Evolutionary conservation across 2,797 vertebrate genomes (phyloP).

Genomic region (Champsocephalus gunnari): DNA sequence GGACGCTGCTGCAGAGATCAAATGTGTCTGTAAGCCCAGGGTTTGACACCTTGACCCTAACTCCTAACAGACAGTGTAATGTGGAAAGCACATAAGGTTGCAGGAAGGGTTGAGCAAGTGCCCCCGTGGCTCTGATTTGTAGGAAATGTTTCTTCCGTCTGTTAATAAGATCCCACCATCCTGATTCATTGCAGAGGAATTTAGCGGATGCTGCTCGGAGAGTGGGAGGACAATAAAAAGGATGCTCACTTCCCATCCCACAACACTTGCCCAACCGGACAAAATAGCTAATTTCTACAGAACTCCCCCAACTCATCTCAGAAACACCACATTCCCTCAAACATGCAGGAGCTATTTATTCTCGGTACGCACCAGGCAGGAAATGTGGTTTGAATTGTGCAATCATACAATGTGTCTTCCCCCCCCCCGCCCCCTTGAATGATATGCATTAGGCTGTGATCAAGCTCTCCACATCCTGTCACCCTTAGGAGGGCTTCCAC

Average conservation of each 20-base stretch:
- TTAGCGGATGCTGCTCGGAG: slow-evolving; percentile 48
- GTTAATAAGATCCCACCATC: slow-evolving; percentile 17
- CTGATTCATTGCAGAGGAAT: slow-evolving; percentile 70
- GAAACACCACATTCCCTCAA: slow-evolving; percentile 42
- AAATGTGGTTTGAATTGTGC: slow-evolving; percentile 72
- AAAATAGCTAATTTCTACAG: slow-evolving; percentile 12
- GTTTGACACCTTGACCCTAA: slow-evolving; percentile 60
- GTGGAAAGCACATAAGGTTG: slow-evolving; percentile 55
- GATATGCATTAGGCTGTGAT: slow-evolving; percentile 59
- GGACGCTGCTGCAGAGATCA: slow-evolving; percentile 55
- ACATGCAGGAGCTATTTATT: slow-evolving; percentile 66
- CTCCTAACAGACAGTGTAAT: slow-evolving; percentile 29
- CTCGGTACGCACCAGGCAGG: slow-evolving; percentile 62
- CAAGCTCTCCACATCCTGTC: slow-evolving; percentile 70
- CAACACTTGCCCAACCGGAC: slow-evolving; percentile 38
- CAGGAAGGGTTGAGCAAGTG: slow-evolving; percentile 12
- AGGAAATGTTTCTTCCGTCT: slow-evolving; percentile 53
- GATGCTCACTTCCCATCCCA: slow-evolving; percentile 59
- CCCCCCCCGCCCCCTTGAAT: slow-evolving; percentile 39
- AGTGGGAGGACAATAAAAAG: slow-evolving; percentile 62
- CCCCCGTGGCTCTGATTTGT: slow-evolving; percentile 43
- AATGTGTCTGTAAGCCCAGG: slow-evolving; percentile 37
- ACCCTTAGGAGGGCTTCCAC: slow-evolving; percentile 65
- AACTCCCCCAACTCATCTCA: background rate
- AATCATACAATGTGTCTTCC: slow-evolving; percentile 59